These are phyloP conservation scores for Drosophila carrolli DNA, from an alignment of 1,140 invertebrate genomes.

Conservation along the genomic window DNA sequence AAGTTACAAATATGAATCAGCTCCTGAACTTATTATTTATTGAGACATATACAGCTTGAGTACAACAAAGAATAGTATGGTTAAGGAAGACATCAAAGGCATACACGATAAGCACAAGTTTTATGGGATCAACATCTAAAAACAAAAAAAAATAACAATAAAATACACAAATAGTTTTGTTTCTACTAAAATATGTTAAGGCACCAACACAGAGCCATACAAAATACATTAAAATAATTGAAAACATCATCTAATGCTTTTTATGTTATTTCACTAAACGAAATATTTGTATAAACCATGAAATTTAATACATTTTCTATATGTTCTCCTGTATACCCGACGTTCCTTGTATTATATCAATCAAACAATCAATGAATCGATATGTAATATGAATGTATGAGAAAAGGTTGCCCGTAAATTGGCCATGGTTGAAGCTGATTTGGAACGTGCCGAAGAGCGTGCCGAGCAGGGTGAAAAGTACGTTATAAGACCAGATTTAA, in stretches of 20 bases:
- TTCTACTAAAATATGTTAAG: conserved; percentile 36
- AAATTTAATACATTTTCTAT: conserved; percentile 70
- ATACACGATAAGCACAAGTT: conserved; percentile 44
- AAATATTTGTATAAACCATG: conserved; percentile 36
- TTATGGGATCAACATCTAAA: conserved; percentile 16
- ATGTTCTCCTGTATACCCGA: conserved; percentile 53
- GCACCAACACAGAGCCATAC: neutral
- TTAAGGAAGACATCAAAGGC: conserved; percentile 2
- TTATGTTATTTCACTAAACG: conserved; percentile 23
- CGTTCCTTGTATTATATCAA: conserved; percentile 32
- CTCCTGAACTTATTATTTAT: neutral
- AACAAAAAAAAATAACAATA: conserved; percentile 17
- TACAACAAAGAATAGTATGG: conserved; percentile 16
- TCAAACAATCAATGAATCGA: conserved; percentile 48
- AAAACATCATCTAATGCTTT: conserved; percentile 14
- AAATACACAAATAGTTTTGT: conserved; percentile 30
- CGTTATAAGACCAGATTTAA: conserved; percentile 86
- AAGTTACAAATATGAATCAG: neutral
- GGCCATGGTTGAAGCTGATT: conserved; percentile 99
- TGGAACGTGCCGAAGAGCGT: conserved; percentile 99
- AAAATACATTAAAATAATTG: conserved; percentile 10
- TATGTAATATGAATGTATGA: conserved; percentile 49
- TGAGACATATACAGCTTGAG: neutral
- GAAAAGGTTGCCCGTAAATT: conserved; percentile 99
- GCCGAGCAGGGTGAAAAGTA: conserved; percentile 99